A percentile compares a stretch with the other conserved stretches of the same genome.
These are phyloP conservation scores for Stenchaetothrips biformis DNA, from an alignment of 2,888 invertebrate genomes.

Conservation along the genomic window DNA sequence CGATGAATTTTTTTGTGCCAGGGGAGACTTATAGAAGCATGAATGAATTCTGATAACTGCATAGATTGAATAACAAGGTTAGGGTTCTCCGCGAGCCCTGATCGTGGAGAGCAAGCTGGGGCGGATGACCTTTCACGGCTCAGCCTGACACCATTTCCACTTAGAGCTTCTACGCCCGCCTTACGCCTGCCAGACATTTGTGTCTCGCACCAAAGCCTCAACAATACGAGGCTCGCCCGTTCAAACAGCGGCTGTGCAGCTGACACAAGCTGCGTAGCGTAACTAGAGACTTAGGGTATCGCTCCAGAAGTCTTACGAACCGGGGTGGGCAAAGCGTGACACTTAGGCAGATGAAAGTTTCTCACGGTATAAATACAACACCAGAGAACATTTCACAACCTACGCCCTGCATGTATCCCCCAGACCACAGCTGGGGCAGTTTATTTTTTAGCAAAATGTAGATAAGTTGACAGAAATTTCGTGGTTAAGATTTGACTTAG, in stretches of 20 bases:
- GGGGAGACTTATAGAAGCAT: too few species aligned
- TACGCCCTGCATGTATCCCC: not conserved
- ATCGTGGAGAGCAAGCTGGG: not conserved
- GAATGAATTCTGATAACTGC: too few species aligned
- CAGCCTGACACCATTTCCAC: constrained; percentile 15
- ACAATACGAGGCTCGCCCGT: not conserved
- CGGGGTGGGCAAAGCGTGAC: constrained; percentile 40
- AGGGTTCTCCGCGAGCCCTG: not conserved
- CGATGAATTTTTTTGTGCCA: too few species aligned
- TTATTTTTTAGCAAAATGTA: not conserved
- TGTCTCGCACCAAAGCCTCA: not conserved
- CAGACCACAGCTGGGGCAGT: not conserved
- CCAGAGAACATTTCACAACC: not conserved
- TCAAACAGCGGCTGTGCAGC: not conserved
- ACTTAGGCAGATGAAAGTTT: constrained; percentile 33
- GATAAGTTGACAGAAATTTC: not conserved
- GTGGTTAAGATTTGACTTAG: not conserved
- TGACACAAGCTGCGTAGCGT: not conserved
- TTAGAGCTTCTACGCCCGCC: not conserved
- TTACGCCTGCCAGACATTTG: not conserved
- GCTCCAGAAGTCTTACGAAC: constrained; percentile 32
- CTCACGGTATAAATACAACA: constrained; percentile 19
- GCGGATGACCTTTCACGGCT: constrained; percentile 18
- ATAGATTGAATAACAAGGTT: not conserved
- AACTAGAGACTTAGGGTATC: not conserved